Conservation (phyloP, 2,888 invertebrate genomes). For the Tigriopus californicus region DNA sequence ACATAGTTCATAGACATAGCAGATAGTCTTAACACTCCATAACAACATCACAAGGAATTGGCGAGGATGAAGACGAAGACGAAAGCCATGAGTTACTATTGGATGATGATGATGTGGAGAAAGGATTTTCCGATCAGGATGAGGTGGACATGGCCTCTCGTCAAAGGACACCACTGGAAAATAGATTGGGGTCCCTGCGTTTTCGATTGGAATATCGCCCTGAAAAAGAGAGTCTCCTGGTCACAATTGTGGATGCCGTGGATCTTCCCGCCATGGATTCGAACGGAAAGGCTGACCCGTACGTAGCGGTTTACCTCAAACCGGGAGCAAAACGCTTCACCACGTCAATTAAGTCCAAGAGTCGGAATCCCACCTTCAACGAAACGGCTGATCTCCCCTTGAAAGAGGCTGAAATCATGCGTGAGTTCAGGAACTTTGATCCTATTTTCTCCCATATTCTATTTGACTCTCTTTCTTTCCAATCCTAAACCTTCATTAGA, state of each 20-base stretch:
- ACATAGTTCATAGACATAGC: too few species aligned
- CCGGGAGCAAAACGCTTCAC: background rate
- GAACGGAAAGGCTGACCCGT: conserved; percentile 1
- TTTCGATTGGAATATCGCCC: background rate
- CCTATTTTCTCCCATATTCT: too few species aligned
- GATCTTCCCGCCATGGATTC: background rate
- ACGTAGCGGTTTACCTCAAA: background rate
- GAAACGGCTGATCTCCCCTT: background rate
- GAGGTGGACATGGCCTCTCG: background rate
- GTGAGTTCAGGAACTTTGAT: too few species aligned
- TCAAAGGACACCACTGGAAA: background rate
- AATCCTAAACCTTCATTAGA: background rate
- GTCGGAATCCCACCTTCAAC: background rate
- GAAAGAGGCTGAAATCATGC: background rate
- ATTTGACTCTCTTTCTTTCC: too few species aligned
- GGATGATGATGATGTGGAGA: background rate
- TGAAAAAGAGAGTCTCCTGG: background rate
- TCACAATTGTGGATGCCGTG: background rate
- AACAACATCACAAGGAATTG: too few species aligned
- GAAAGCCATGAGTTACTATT: background rate
- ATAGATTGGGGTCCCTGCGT: background rate
- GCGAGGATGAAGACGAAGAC: too few species aligned
- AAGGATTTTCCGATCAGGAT: background rate
- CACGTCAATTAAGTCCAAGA: background rate
- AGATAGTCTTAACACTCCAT: too few species aligned